Percentiles rank a stretch among this genome's conserved stretches.
Evolutionary conservation across 64 coral and sea anemone genomes (phyloP).

Genomic region (Anthopleura sola): DNA sequence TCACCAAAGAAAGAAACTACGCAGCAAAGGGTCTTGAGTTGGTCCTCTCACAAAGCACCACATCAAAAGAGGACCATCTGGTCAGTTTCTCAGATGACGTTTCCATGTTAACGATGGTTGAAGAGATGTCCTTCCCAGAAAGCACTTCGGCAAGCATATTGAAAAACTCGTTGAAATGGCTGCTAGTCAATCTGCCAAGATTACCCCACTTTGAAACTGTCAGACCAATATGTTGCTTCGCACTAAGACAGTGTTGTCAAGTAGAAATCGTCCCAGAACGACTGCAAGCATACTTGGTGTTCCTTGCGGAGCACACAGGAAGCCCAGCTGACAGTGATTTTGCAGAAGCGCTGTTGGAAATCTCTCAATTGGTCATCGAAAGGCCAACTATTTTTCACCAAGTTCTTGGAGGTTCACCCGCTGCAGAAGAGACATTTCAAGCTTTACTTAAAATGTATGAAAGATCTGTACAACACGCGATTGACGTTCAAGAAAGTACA

Average conservation of each 20-base stretch:
- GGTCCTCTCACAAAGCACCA: conserved; percentile 52
- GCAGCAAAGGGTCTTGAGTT: conserved; percentile 75
- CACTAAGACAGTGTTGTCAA: conserved; percentile 79
- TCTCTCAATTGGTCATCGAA: conserved; percentile 85
- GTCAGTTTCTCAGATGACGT: conserved; percentile 59
- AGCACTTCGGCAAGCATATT: conserved; percentile 35
- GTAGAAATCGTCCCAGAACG: conserved; percentile 77
- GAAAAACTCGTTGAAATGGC: conserved; percentile 58
- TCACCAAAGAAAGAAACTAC: conserved; percentile 75
- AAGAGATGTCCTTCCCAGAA: conserved; percentile 74
- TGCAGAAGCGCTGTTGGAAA: conserved; percentile 61
- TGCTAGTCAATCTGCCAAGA: conserved; percentile 50
- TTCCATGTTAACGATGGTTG: conserved; percentile 75
- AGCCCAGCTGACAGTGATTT: conserved; percentile 65
- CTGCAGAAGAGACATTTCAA: conserved; percentile 74
- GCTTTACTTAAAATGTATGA: conserved; percentile 71
- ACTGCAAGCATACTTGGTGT: conserved; percentile 87
- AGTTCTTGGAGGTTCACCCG: conserved; percentile 45
- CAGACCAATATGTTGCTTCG: conserved; percentile 65
- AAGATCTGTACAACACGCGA: conserved; percentile 53
- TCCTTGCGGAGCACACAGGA: conserved; percentile 66
- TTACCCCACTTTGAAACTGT: conserved; percentile 82
- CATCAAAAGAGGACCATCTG: conserved; percentile 33
- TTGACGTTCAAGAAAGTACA: conserved; percentile 64
- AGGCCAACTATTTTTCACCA: conserved; percentile 81